phyloP scores from a whole-genome alignment of 2,113 vertebrate species.

The Nestor notabilis region DNA sequence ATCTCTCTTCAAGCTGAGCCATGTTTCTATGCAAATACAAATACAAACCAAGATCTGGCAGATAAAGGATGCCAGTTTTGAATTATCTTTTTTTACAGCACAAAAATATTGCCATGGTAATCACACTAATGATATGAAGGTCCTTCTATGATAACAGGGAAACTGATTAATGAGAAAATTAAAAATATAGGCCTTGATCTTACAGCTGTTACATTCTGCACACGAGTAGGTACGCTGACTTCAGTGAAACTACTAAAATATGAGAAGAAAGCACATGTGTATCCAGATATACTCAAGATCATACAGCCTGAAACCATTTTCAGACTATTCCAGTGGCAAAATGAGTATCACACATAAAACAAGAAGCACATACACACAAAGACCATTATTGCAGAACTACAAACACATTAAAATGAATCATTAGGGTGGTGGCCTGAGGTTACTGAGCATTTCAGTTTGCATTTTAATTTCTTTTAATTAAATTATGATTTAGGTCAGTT shows the following conservation, averaged over 20 bases:
- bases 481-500: conserved; percentile 68
- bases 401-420: conserved; percentile 51
- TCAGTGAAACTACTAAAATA: background rate
- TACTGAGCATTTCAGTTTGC: conserved; percentile 3
- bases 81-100: background rate
- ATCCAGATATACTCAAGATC: background rate
- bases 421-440: conserved; percentile 45
- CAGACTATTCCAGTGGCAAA: background rate
- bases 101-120: background rate
- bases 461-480: conserved; percentile 69
- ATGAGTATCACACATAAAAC: conserved; percentile 10
- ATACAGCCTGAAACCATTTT: background rate
- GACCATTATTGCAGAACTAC: background rate
- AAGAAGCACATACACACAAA: background rate
- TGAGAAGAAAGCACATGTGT: background rate
- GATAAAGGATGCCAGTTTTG: background rate
- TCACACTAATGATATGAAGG: background rate
- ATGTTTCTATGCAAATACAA: background rate
- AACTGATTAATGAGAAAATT: conserved; percentile 32
- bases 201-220: background rate
- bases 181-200: conserved; percentile 20
- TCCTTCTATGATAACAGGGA: background rate
- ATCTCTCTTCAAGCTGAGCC: background rate
- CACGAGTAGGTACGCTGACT: background rate
- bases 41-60: background rate